Conservation (phyloP, 2,888 invertebrate genomes). For the Callosobruchus maculatus region DNA sequence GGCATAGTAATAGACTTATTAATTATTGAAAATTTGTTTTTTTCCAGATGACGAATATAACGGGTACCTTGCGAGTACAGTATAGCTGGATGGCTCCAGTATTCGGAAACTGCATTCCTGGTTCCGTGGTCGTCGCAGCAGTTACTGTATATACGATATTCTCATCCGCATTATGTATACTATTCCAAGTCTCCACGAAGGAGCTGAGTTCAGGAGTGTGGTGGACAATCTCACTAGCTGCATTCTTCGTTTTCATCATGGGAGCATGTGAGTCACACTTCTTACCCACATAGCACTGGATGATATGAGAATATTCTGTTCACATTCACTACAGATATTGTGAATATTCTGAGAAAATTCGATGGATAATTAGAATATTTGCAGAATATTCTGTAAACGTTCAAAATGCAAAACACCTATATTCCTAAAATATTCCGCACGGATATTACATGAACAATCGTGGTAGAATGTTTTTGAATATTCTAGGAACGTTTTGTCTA, state of each 20-base stretch:
- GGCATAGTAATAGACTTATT: no score
- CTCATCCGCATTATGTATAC: slow-evolving; percentile 66
- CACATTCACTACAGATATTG: neutral
- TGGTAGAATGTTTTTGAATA: no score
- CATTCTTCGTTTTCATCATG: slow-evolving; percentile 60
- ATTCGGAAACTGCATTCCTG: slow-evolving; percentile 72
- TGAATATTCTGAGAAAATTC: no score
- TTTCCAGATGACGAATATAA: slow-evolving; percentile 47
- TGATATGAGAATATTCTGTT: neutral
- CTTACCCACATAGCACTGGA: no score
- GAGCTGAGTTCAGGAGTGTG: slow-evolving; percentile 56
- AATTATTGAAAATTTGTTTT: no score
- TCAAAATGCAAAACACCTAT: no score
- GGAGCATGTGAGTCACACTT: slow-evolving; percentile 58
- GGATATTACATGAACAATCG: no score
- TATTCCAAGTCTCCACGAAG: slow-evolving; percentile 57
- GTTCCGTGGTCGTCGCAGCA: slow-evolving; percentile 68
- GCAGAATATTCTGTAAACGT: no score
- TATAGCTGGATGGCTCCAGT: slow-evolving; percentile 72
- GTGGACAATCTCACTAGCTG: slow-evolving; percentile 66
- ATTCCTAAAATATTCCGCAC: no score
- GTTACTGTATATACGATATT: slow-evolving; percentile 67
- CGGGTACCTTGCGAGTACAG: slow-evolving; percentile 71
- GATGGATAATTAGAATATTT: no score
- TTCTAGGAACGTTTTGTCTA: no score